Conservation (phyloP, 1,140 invertebrate species). For the Drosophila trapezifrons region DNA sequence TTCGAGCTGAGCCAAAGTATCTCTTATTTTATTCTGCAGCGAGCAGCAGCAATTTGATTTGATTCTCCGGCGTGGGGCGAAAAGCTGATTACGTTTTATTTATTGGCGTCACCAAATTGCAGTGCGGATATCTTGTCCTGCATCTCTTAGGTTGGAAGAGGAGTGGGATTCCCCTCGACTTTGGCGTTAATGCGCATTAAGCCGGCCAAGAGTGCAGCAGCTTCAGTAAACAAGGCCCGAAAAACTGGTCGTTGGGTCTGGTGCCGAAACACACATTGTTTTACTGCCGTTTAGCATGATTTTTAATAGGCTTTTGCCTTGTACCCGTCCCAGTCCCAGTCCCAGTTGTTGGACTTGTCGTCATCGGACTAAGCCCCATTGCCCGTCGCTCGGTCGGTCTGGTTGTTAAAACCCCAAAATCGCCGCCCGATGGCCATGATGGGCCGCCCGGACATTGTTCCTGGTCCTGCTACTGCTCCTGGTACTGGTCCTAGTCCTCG, state of each 20-base stretch:
- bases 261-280: conserved; percentile 62
- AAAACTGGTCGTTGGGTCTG: conserved; percentile 9
- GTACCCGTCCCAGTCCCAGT: conserved; percentile 29
- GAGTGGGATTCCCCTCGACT: conserved; percentile 22
- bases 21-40: conserved; percentile 21
- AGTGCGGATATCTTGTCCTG: conserved; percentile 40
- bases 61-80: conserved; percentile 23
- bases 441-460: conserved; percentile 43
- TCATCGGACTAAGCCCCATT: conserved; percentile 45
- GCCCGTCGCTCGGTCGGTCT: conserved; percentile 31
- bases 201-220: conserved; percentile 31
- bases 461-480: conserved; percentile 3
- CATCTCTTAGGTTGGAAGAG: conserved; percentile 14
- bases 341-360: conserved; percentile 31
- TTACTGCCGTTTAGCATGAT: conserved; percentile 78
- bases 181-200: conserved; percentile 65
- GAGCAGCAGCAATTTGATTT: conserved; percentile 56
- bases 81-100: conserved; percentile 72
- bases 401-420: conserved; percentile 52
- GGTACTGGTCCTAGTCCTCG: not conserved
- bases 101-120: conserved; percentile 56
- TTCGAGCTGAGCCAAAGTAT: conserved; percentile 48
- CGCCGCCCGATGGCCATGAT: conserved; percentile 52
- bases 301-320: conserved; percentile 76
- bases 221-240: conserved; percentile 40